Evolutionary conservation across 1,140 invertebrate genomes (phyloP).

Genomic region (Drosophila nigrodunni): DNA sequence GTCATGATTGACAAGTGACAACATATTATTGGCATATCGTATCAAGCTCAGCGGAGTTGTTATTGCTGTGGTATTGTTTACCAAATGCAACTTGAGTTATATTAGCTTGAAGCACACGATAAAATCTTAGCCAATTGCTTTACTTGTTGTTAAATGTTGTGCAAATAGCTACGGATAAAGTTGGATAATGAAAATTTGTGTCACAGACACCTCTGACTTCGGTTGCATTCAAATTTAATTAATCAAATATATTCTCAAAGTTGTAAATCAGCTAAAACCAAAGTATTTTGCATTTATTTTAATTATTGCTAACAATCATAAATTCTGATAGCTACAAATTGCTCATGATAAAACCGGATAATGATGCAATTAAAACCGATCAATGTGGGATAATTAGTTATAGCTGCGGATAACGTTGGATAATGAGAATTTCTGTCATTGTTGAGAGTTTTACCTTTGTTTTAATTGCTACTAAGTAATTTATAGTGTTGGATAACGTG

Average conservation of each 20-base stretch:
- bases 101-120: conserved; percentile 22
- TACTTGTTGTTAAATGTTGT: conserved; percentile 16
- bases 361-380: not conserved
- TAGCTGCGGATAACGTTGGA: conserved; percentile 1
- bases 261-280: not conserved
- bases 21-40: conserved; percentile 82
- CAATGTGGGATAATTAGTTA: conserved; percentile 3
- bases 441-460: not conserved
- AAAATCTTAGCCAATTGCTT: conserved; percentile 30
- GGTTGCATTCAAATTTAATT: not conserved
- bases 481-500: not conserved
- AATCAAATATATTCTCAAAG: not conserved
- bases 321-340: not conserved
- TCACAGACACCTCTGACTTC: not conserved
- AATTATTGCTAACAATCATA: too few relatives aligned
- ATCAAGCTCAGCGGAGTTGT: conserved; percentile 57
- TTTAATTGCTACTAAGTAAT: not conserved
- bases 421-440: not conserved
- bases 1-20: conserved; percentile 81
- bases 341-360: not conserved
- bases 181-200: not conserved
- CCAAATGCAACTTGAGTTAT: conserved; percentile 41
- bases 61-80: conserved; percentile 51
- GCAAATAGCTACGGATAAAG: conserved; percentile 4
- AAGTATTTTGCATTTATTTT: not conserved